These are phyloP conservation scores for Porites australiensis DNA, from an alignment of 64 coral and sea anemone genomes.

Conservation along the genomic window DNA sequence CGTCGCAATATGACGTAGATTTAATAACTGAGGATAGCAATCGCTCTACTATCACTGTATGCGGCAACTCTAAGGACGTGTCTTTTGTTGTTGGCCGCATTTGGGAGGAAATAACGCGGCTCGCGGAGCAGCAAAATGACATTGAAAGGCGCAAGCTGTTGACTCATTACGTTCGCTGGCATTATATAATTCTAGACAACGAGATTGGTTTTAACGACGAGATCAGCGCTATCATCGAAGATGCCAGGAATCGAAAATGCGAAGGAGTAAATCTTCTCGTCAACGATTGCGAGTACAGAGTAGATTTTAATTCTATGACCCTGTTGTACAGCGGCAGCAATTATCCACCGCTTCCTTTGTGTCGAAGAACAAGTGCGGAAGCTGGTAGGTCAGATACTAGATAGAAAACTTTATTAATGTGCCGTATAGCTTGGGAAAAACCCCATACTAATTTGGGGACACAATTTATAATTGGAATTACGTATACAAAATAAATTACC, in stretches of 20 bases:
- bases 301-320: conserved; percentile 26
- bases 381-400: neutral
- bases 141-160: conserved; percentile 12
- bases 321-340: neutral
- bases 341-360: neutral
- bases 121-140: neutral
- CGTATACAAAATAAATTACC: no score
- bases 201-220: conserved; percentile 15
- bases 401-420: no score
- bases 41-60: neutral
- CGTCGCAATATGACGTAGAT: neutral
- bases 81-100: neutral
- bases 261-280: neutral
- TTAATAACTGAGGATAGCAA: neutral
- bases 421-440: no score
- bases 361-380: neutral
- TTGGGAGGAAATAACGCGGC: conserved; percentile 1
- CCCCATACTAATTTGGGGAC: no score
- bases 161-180: conserved; percentile 13
- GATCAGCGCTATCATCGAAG: neutral
- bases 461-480: no score
- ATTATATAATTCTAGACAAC: conserved; percentile 9
- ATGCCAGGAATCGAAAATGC: neutral
- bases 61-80: conserved; percentile 4
- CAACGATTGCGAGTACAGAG: neutral